phyloP scores from a whole-genome alignment of 2,888 invertebrate species.

The Willowsia nigromaculata region DNA sequence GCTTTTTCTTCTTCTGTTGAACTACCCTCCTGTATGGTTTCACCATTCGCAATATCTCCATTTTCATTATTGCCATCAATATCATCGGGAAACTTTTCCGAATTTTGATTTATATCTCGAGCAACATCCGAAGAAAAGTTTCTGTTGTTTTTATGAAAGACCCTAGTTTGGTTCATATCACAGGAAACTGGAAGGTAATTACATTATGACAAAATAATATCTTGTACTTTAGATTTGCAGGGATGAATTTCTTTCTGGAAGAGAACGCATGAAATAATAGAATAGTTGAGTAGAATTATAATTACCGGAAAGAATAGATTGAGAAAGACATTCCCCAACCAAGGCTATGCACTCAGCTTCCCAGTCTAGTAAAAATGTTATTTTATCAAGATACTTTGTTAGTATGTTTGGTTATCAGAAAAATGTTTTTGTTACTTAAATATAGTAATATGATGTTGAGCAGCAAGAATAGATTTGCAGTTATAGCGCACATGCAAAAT shows the following conservation, averaged over 20 bases:
- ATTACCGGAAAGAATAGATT: conserved; percentile 67
- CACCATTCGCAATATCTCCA: not conserved
- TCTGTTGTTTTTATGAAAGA: not conserved
- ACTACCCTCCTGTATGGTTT: not conserved
- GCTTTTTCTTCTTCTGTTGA: not conserved
- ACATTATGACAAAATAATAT: not conserved
- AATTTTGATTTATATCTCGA: conserved; percentile 59
- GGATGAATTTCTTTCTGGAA: not conserved
- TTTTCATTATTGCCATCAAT: not conserved
- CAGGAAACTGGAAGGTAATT: not conserved
- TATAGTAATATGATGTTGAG: not conserved
- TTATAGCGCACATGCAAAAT: too few species aligned
- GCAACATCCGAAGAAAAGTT: not conserved
- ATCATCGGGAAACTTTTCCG: conserved; percentile 6
- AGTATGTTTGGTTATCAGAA: not conserved
- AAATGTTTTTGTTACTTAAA: not conserved
- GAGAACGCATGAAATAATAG: not conserved
- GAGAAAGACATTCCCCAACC: conserved; percentile 53
- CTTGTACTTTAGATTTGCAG: not conserved
- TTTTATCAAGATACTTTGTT: not conserved
- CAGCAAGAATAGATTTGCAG: too few species aligned
- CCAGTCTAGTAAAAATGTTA: conserved; percentile 48
- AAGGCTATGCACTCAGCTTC: conserved; percentile 57
- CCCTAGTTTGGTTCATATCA: not conserved
- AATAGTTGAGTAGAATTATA: not conserved